These are phyloP conservation scores for Maniola hyperantus DNA, from an alignment of 2,888 invertebrate genomes.

Conservation along the genomic window DNA sequence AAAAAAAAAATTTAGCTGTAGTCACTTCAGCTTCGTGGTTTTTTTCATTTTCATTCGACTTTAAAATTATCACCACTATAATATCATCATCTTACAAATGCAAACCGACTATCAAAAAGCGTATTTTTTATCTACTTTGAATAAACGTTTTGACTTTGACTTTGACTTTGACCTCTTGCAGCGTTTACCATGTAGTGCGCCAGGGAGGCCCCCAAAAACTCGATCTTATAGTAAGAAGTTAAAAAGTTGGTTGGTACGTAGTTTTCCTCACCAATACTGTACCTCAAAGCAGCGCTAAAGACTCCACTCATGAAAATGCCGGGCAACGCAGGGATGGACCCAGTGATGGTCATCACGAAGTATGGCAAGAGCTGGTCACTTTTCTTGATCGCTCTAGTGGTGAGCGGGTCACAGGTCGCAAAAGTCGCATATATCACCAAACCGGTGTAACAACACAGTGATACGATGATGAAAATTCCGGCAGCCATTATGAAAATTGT, in stretches of 20 bases:
- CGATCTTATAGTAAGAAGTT: not conserved
- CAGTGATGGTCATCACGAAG: conserved; percentile 91
- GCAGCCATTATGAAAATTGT: conserved; percentile 89
- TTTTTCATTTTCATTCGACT: too few species aligned
- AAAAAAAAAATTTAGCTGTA: too few species aligned
- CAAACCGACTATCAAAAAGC: too few species aligned
- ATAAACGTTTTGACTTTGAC: too few species aligned
- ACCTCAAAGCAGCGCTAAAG: conserved; percentile 94
- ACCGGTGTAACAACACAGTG: conserved; percentile 92
- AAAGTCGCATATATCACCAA: conserved; percentile 94
- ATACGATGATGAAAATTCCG: conserved; percentile 89
- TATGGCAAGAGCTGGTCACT: conserved; percentile 90
- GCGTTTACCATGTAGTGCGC: too few species aligned
- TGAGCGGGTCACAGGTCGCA: conserved; percentile 92
- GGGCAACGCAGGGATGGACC: conserved; percentile 88
- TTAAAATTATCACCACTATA: too few species aligned
- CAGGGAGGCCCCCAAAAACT: too few species aligned
- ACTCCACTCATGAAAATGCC: conserved; percentile 94
- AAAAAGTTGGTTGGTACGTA: not conserved
- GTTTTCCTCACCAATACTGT: conserved; percentile 39
- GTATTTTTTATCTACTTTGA: too few species aligned
- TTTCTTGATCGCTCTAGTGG: conserved; percentile 86
- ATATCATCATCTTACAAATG: too few species aligned
- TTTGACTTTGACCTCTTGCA: too few species aligned
- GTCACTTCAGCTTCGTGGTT: too few species aligned